These are phyloP conservation scores for Phrynocephalus vlangalii DNA, from an alignment of 2,797 vertebrate species.

Conservation along the genomic window DNA sequence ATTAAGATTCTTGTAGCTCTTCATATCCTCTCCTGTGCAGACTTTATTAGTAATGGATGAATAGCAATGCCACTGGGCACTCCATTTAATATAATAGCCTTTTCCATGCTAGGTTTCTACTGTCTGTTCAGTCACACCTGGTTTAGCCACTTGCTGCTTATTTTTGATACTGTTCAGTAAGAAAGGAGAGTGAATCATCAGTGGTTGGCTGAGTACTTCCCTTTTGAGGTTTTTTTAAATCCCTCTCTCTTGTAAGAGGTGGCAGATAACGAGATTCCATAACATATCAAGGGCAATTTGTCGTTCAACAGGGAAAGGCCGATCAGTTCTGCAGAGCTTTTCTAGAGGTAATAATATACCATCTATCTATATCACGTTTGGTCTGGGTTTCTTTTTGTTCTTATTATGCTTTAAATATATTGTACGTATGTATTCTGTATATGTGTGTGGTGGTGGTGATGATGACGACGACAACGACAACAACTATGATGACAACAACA, in stretches of 20 bases:
- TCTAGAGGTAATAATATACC: not conserved
- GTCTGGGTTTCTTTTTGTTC: not conserved
- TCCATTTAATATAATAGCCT: slow-evolving; percentile 21
- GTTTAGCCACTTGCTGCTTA: slow-evolving; percentile 18
- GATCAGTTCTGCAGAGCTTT: not conserved
- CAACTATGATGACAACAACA: too few relatives aligned
- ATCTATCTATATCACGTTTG: not conserved
- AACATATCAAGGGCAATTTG: not conserved
- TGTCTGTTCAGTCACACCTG: not conserved
- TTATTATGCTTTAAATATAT: not conserved
- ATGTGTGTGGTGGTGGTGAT: too few relatives aligned
- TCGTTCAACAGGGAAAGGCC: slow-evolving; percentile 6
- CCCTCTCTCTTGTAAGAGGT: not conserved
- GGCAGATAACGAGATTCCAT: not conserved
- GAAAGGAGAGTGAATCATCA: slow-evolving; percentile 25
- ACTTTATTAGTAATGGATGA: slow-evolving; percentile 32
- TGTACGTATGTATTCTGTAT: not conserved
- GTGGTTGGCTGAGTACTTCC: not conserved
- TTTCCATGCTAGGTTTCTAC: not conserved
- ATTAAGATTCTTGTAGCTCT: slow-evolving; percentile 15
- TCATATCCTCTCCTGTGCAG: slow-evolving; percentile 18
- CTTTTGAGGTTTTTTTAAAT: not conserved
- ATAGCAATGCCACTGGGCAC: slow-evolving; percentile 13
- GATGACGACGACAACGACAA: too few relatives aligned
- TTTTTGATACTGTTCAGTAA: slow-evolving; percentile 14